These are phyloP conservation scores for Centroberyx gerrardi DNA, from an alignment of 2,797 vertebrate genomes.

Conservation along the genomic window DNA sequence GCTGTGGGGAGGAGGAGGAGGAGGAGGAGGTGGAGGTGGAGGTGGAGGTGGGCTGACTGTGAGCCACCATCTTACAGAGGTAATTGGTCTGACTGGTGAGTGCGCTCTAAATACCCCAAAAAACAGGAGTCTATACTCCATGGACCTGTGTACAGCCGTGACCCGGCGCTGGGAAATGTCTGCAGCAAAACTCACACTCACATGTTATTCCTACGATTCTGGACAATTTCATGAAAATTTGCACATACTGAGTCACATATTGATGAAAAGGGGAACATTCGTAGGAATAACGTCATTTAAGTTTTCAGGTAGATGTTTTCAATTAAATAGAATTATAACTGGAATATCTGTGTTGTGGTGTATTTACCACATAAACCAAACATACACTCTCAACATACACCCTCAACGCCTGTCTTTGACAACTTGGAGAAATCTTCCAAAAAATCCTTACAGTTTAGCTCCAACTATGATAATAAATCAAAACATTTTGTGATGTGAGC, in stretches of 20 bases:
- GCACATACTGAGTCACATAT: neutral
- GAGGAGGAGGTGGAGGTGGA: no score
- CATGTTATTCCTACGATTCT: neutral
- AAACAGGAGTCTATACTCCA: neutral
- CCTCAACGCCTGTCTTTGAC: no score
- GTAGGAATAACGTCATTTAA: no score
- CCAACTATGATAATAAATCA: conserved; percentile 39
- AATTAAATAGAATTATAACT: no score
- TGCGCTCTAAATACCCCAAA: neutral
- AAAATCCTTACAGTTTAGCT: conserved; percentile 12
- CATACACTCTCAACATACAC: neutral
- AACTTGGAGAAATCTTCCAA: no score
- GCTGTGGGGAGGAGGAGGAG: no score
- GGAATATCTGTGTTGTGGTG: neutral
- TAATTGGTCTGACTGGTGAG: no score
- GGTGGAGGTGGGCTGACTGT: no score
- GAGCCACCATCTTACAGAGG: no score
- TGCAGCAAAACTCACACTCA: neutral
- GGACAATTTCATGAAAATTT: neutral
- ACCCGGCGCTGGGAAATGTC: neutral
- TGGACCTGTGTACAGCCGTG: neutral
- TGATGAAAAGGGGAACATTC: no score
- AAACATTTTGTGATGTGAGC: conserved; percentile 46
- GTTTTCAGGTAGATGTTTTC: no score
- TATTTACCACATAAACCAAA: neutral